Percentiles rank a stretch among this genome's conserved stretches.
phyloP scores from a whole-genome alignment of 2,113 vertebrate species.

The Triplophysa tibetana region DNA sequence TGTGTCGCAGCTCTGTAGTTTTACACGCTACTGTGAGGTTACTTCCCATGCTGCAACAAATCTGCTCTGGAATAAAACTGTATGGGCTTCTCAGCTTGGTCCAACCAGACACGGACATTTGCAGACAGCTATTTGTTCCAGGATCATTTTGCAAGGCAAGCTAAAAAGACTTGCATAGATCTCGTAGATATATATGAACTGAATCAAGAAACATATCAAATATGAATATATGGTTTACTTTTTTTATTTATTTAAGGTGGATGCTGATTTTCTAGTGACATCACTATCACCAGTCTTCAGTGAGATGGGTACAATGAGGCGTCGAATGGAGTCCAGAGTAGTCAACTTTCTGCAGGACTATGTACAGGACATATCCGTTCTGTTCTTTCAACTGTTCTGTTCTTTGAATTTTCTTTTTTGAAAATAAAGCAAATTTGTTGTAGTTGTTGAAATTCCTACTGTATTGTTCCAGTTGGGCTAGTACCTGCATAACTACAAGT shows the following conservation, averaged over 20 bases:
- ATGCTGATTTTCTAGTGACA: too few relatives aligned
- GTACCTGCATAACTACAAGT: background rate
- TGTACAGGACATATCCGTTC: too few relatives aligned
- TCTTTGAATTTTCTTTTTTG: too few relatives aligned
- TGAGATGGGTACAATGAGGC: too few relatives aligned
- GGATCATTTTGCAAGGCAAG: background rate
- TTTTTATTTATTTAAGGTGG: too few relatives aligned
- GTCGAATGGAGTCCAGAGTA: too few relatives aligned
- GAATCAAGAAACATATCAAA: too few relatives aligned
- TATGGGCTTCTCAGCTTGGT: background rate
- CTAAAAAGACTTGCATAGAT: background rate
- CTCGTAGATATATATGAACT: too few relatives aligned
- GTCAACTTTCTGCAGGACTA: too few relatives aligned
- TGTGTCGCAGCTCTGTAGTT: background rate
- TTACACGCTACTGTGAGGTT: background rate
- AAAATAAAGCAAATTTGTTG: background rate
- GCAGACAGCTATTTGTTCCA: slow-evolving; percentile 2
- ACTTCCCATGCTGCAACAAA: slow-evolving; percentile 12
- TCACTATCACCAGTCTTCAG: too few relatives aligned
- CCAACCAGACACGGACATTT: background rate
- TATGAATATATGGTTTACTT: too few relatives aligned
- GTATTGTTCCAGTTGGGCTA: background rate
- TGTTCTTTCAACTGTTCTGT: too few relatives aligned
- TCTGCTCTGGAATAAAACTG: background rate
- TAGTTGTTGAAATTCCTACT: background rate